phyloP scores from a whole-genome alignment of 2,797 vertebrate species.

The Ctenopoma kingsleyae region DNA sequence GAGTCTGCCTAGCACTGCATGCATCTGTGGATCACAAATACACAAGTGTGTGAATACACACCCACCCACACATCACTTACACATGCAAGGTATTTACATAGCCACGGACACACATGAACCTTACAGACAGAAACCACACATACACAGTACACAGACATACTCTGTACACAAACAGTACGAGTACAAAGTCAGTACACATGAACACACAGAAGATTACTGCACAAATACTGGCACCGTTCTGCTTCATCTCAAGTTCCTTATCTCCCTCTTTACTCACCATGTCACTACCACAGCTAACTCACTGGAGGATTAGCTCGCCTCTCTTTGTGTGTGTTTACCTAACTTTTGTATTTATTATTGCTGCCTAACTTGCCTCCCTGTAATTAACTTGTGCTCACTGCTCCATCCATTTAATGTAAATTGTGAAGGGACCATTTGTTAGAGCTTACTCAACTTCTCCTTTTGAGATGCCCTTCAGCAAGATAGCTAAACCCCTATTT shows the following conservation, averaged over 20 bases:
- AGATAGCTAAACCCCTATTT: neutral
- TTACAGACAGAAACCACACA: constrained; percentile 21
- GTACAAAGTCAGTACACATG: constrained; percentile 4
- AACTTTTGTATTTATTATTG: constrained; percentile 40
- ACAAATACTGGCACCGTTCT: constrained; percentile 24
- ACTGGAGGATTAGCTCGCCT: constrained; percentile 47
- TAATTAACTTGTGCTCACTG: neutral
- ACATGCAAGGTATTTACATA: constrained; percentile 52
- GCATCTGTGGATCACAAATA: constrained; percentile 77
- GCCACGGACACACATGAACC: constrained; percentile 15
- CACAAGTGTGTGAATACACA: constrained; percentile 58
- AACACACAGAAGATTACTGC: constrained; percentile 19
- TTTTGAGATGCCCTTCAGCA: neutral
- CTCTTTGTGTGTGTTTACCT: constrained; percentile 36
- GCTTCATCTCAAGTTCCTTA: constrained; percentile 33
- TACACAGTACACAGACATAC: neutral
- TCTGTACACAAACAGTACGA: constrained; percentile 5
- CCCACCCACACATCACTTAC: constrained; percentile 39
- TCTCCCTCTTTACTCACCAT: constrained; percentile 27
- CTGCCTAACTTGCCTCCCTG: neutral
- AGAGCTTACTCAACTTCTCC: neutral
- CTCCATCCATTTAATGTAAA: neutral
- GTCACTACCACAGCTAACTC: constrained; percentile 24
- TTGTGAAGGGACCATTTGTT: constrained; percentile 21
- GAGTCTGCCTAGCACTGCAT: constrained; percentile 69